phyloP scores from a whole-genome alignment of 2,113 vertebrate genomes.

The Elephantulus edwardii region DNA sequence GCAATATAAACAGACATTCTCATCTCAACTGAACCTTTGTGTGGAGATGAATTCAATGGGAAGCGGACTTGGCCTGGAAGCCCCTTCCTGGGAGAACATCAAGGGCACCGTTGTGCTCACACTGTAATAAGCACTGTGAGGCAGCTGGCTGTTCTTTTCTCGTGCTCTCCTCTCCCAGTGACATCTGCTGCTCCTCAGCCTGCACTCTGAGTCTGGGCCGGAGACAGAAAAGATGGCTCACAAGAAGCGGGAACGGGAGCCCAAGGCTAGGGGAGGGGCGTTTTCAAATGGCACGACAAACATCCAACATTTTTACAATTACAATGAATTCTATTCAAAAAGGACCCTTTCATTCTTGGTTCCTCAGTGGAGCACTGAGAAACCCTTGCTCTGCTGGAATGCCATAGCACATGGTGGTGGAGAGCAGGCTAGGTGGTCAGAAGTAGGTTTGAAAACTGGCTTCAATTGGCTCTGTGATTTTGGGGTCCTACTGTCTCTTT shows the following conservation, averaged over 20 bases:
- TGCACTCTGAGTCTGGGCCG: neutral
- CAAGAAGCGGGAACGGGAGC: neutral
- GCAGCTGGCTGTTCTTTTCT: neutral
- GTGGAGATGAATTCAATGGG: neutral
- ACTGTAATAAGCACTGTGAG: neutral
- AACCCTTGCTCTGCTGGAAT: neutral
- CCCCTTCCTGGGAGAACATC: neutral
- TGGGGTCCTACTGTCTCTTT: neutral
- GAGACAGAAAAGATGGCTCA: neutral
- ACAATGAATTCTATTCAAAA: neutral
- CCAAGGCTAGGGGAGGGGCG: neutral
- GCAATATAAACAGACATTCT: neutral
- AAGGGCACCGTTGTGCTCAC: constrained; percentile 21
- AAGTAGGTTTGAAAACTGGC: neutral
- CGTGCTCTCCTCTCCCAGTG: constrained; percentile 22
- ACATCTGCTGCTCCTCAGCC: constrained; percentile 30
- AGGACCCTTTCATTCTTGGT: neutral
- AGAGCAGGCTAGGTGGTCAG: neutral
- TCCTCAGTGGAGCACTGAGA: neutral
- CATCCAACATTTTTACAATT: accelerated
- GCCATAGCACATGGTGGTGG: neutral
- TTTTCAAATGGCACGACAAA: neutral
- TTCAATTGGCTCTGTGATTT: neutral
- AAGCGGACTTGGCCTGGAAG: neutral
- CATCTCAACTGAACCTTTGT: neutral